phyloP scores from a whole-genome alignment of 2,797 vertebrate species.

The Rhodeus uyekii region DNA sequence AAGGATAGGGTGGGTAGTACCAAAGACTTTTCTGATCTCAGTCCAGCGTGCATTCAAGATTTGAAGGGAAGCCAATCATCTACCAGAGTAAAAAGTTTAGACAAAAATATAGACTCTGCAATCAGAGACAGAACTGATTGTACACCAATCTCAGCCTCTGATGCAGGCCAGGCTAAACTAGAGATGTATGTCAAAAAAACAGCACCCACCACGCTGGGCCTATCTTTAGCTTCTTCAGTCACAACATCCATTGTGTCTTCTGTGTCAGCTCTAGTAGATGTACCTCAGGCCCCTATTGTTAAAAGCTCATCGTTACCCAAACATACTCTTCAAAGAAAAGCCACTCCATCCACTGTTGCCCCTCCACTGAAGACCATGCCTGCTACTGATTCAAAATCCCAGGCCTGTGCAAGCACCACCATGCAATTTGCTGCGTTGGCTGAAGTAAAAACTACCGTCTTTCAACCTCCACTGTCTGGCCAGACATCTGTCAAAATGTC shows the following conservation, averaged over 20 bases:
- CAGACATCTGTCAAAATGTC: slow-evolving; percentile 21
- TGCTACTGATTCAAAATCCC: slow-evolving; percentile 25
- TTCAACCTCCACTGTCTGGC: slow-evolving; percentile 1
- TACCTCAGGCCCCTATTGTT: slow-evolving; percentile 39
- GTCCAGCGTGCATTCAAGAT: background rate
- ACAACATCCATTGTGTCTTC: slow-evolving; percentile 11
- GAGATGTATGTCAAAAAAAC: background rate
- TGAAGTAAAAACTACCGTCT: slow-evolving; percentile 33
- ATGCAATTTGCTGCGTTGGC: slow-evolving; percentile 27
- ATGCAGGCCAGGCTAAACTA: background rate
- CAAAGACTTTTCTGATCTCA: background rate
- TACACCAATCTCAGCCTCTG: background rate
- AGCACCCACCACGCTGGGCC: slow-evolving; percentile 1
- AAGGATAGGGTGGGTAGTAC: background rate
- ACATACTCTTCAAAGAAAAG: slow-evolving; percentile 44
- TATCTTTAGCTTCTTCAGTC: background rate
- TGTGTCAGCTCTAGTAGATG: slow-evolving; percentile 14
- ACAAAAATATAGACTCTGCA: background rate
- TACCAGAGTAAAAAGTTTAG: slow-evolving; percentile 2
- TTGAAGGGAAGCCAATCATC: slow-evolving; percentile 21
- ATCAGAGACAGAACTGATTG: background rate
- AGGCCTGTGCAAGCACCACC: background rate
- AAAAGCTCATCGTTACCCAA: slow-evolving; percentile 29
- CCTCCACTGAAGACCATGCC: slow-evolving; percentile 20
- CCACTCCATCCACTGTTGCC: slow-evolving; percentile 4